Percentiles rank a stretch among this genome's conserved stretches.
Evolutionary conservation across 2,888 invertebrate species (phyloP).

Genomic region (Yponomeuta malinellus): DNA sequence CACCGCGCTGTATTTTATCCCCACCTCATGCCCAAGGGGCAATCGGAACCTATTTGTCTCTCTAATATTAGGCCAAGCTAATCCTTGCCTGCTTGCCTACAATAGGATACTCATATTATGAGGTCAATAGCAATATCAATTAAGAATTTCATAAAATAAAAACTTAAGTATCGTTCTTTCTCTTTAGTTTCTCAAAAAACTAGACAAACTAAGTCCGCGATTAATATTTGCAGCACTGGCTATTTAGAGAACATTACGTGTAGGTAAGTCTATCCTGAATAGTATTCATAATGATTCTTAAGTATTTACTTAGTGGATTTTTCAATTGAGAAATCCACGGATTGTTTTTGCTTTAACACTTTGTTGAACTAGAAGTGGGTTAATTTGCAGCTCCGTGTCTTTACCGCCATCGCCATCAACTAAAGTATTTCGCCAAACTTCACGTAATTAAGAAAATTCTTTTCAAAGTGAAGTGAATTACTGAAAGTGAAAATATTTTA

Average conservation of each 20-base stretch:
- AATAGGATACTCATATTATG: not conserved
- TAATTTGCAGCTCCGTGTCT: too few relatives aligned
- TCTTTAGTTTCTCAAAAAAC: not conserved
- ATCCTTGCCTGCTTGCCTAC: not conserved
- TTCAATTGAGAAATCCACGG: too few relatives aligned
- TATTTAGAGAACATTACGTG: not conserved
- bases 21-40: slow-evolving; percentile 30
- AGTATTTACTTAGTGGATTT: too few relatives aligned
- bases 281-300: not conserved
- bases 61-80: not conserved
- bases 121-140: not conserved
- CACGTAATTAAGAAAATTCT: too few relatives aligned
- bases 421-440: too few relatives aligned
- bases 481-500: too few relatives aligned
- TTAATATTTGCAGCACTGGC: too few relatives aligned
- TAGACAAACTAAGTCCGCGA: too few relatives aligned
- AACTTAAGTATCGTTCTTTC: not conserved
- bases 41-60: not conserved
- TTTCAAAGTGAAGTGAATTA: too few relatives aligned
- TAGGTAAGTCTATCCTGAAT: not conserved
- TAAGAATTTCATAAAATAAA: too few relatives aligned
- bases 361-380: not conserved
- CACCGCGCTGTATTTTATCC: slow-evolving; percentile 35
- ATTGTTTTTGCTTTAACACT: too few relatives aligned
- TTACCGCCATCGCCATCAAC: too few relatives aligned